Conservation (phyloP, 2,888 invertebrate species). For the Congeria kusceri region DNA sequence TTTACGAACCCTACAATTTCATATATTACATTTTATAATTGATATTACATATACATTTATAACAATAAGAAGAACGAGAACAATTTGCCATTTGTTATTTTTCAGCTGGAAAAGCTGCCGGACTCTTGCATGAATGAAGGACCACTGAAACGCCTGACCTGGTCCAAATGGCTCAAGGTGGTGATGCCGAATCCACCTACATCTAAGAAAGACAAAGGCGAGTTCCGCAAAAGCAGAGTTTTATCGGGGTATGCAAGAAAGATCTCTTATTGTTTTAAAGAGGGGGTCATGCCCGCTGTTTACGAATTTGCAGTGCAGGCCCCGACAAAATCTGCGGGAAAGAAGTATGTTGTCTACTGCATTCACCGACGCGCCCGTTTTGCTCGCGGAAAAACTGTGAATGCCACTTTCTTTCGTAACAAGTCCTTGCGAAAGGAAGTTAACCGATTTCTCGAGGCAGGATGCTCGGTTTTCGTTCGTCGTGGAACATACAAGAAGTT, state of each 20-base stretch:
- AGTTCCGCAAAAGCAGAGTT: background rate
- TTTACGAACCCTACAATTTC: too few relatives aligned
- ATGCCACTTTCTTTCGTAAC: constrained; percentile 47
- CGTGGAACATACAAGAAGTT: constrained; percentile 34
- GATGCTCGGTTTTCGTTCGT: constrained; percentile 61
- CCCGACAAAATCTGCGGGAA: constrained; percentile 46
- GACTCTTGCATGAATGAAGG: constrained; percentile 58
- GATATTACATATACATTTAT: too few relatives aligned
- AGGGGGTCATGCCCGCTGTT: constrained; percentile 41
- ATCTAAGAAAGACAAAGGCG: constrained; percentile 25
- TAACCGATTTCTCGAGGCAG: constrained; percentile 45
- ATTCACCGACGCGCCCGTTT: constrained; percentile 25
- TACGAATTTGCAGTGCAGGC: constrained; percentile 67
- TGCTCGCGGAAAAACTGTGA: constrained; percentile 40
- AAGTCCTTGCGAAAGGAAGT: constrained; percentile 53
- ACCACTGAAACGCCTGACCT: constrained; percentile 52
- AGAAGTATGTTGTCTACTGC: constrained; percentile 65
- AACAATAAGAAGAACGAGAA: too few relatives aligned
- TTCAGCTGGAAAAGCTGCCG: constrained; percentile 61
- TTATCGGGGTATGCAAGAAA: constrained; percentile 52
- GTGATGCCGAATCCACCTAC: constrained; percentile 39
- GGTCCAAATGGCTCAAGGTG: constrained; percentile 66
- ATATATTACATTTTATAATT: too few relatives aligned
- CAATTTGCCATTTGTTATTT: constrained; percentile 1
- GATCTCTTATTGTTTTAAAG: constrained; percentile 33